Percentiles rank a stretch among this genome's conserved stretches.
Evolutionary conservation across 1,140 invertebrate species (phyloP).

Genomic region (Drosophila novamexicana): DNA sequence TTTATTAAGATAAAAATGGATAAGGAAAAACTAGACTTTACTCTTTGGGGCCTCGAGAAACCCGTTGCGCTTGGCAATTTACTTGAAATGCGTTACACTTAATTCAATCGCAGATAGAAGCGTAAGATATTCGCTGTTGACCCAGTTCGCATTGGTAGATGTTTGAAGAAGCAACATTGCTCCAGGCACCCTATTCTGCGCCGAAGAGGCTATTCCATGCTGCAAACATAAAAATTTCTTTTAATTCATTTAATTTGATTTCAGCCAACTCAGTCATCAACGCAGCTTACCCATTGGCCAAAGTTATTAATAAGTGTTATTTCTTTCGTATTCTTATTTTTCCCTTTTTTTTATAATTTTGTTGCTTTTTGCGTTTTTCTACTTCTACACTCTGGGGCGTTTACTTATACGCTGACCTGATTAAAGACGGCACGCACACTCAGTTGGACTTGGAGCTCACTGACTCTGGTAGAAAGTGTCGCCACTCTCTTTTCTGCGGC

Average conservation of each 20-base stretch:
- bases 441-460: conserved; percentile 19
- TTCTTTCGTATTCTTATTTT: conserved; percentile 18
- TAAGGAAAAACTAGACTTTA: no score
- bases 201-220: neutral
- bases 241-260: conserved; percentile 54
- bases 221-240: conserved; percentile 28
- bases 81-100: conserved; percentile 34
- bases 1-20: no score
- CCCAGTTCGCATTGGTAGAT: conserved; percentile 26
- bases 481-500: conserved; percentile 36
- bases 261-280: conserved; percentile 26
- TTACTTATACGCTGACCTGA: conserved; percentile 39
- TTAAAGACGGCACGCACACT: conserved; percentile 47
- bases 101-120: conserved; percentile 41
- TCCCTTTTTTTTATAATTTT: neutral
- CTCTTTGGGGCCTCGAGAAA: neutral
- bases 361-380: conserved; percentile 31
- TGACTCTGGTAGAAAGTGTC: conserved; percentile 45
- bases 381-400: conserved; percentile 25
- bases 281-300: conserved; percentile 40
- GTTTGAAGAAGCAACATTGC: conserved; percentile 1
- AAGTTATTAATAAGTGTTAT: conserved; percentile 39
- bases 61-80: conserved; percentile 20
- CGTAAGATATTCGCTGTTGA: conserved; percentile 16
- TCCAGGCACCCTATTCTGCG: conserved; percentile 19